Evolutionary conservation across 2,113 vertebrate genomes (phyloP), one percentile per base, ranked within the genome.

Genomic region (Nycticebus coucang): DNA sequence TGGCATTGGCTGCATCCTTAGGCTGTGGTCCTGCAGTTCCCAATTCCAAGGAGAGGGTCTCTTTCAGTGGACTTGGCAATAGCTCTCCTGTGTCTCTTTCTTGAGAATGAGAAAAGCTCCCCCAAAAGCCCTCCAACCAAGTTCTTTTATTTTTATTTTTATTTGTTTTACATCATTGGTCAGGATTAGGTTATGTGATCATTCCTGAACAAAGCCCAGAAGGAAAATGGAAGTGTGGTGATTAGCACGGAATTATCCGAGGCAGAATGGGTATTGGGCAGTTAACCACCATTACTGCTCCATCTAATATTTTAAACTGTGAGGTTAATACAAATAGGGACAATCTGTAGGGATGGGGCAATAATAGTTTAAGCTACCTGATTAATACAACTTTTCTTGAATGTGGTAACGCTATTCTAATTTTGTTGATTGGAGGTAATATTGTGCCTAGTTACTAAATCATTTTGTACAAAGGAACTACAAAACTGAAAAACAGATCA

Each of bases 391-490:
- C 22, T 94, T 62, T 21, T 62, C 26, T 37, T 53, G 28, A 88
- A 83, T 87, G 37, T 78, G 28, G 21, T 64, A 11, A 82, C 85
- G 21, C 45, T 83, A 33, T 59, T 13, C 45, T 91, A 41, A 80
- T 97, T 84, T 90, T 80, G 24, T 85, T 22, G 57, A 35, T 33
- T 87, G 77, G 26, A 79, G 12, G 1, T 28, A 68, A 14, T 78
- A 72, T 92, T 91, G 21, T 69, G 11, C 81, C 94, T 85, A 84
- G 19, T 93, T 85, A 71, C 14, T 37, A 19, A 81, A 93, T 85
- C 28, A 91, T 85, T 95, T 97, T 94, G 4, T 4, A 55, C 21
- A 72, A 94, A 95, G 7, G 33, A 83, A 80, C 50, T 93, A n/a
- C 60, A 84, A 95, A 91, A 33, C 24, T 80, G 19, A 79, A 89